Conservation (phyloP, 2,888 invertebrate species). For the Stenolophus ochropezus region DNA sequence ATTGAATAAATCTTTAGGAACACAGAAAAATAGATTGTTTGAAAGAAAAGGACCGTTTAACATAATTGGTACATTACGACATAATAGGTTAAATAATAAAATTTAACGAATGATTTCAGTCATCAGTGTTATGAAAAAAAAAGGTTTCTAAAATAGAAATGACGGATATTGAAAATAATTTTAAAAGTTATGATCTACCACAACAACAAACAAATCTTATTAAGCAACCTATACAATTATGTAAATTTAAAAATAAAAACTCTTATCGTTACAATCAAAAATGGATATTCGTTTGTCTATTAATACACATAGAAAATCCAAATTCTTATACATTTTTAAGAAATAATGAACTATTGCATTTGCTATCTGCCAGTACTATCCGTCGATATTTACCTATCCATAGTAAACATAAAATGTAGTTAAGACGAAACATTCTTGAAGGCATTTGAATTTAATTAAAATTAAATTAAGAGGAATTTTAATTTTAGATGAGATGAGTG, state of each 20-base stretch:
- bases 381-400: conserved; percentile 55
- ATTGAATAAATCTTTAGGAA: background rate
- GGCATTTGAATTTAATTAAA: conserved; percentile 45
- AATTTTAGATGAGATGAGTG: conserved; percentile 39
- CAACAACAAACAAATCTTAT: background rate
- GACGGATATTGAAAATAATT: background rate
- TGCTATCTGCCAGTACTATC: conserved; percentile 37
- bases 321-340: conserved; percentile 20
- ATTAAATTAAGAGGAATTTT: conserved; percentile 57
- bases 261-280: conserved; percentile 24
- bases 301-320: conserved; percentile 42
- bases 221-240: background rate
- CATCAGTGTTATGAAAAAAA: background rate
- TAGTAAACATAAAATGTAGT: conserved; percentile 55
- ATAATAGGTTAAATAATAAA: background rate
- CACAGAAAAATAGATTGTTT: background rate
- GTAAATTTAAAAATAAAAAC: background rate
- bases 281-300: conserved; percentile 48
- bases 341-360: conserved; percentile 42
- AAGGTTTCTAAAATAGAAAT: background rate
- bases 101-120: background rate
- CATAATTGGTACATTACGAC: background rate
- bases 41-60: too few species aligned
- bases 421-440: conserved; percentile 60
- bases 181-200: too few species aligned